Base-by-base conservation (phyloP, 2,888 invertebrate species). In the Tipula unca region DNA sequence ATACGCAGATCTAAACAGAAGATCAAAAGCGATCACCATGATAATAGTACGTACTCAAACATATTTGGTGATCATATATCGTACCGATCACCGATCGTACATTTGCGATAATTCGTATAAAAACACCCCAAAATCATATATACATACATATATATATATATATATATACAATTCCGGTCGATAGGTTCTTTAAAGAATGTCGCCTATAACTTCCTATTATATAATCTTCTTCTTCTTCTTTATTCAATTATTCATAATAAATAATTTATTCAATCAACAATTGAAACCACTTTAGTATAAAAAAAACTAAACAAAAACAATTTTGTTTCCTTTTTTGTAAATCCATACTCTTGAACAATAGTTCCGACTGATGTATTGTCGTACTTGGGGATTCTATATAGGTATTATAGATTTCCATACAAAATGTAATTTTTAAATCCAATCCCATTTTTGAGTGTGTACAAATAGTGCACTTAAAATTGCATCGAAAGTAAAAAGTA, bases 331-430 rank as follows among this genome's bases (percentile, higher is more conserved):
- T 69, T 69, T 69, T 69, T 69, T 25, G 69, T 48, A 17, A 3
- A n/a, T 20, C 4, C 0, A 17, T 17, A 4, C 17, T 10, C 1
- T 69, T 69, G 69, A 69, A 69, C 69, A 69, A 69, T 69, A 25
- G 69, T 69, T 69, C 69, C 69, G 69, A 69, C 69, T 69, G 69
- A 69, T 69, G 69, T 69, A 69, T 69, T 25, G 69, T 54, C 48
- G 48, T 54, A 54, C 17, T 54, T 54, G 48, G 48, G n/a, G 48
- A 54, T 6, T 17, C 48, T 17, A 6, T n/a, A n/a, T n/a, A n/a
- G n/a, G n/a, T n/a, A n/a, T 54, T 54, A 32, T 32, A 32, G 32
- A 48, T 48, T 32, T 32, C 4, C 4, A 32, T 32, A 32, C 1
- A 32, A 32, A 32, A 32, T 17, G 3, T 54, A n/a, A n/a, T n/a